Percentiles rank a stretch among this genome's conserved stretches.
Conservation (phyloP, 2,888 invertebrate species). For the Leucania comma region DNA sequence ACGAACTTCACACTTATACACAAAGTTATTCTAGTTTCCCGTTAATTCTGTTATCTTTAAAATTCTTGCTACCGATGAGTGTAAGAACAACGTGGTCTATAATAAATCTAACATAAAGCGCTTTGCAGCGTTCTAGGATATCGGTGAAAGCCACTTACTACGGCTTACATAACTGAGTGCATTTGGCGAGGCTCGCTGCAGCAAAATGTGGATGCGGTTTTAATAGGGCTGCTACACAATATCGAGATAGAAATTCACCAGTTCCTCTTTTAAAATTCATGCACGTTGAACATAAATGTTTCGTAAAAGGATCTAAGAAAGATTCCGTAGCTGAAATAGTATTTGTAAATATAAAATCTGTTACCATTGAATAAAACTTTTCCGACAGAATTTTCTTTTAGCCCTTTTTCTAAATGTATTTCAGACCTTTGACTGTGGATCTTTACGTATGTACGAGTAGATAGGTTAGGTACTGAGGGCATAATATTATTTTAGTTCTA, state of each 20-base stretch:
- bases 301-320: constrained; percentile 10
- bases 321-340: constrained; percentile 2
- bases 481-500: neutral
- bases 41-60: constrained; percentile 9
- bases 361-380: constrained; percentile 26
- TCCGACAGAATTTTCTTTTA: constrained; percentile 9
- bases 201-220: constrained; percentile 59
- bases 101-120: constrained; percentile 59
- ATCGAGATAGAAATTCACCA: constrained; percentile 1
- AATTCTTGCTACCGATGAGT: neutral
- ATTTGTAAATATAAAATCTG: constrained; percentile 23
- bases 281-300: constrained; percentile 33
- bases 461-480: neutral
- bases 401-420: constrained; percentile 13
- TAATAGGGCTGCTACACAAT: constrained; percentile 56
- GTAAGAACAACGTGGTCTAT: constrained; percentile 31
- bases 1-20: neutral
- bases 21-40: neutral
- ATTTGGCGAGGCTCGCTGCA: constrained; percentile 61
- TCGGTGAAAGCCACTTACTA: constrained; percentile 62
- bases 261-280: constrained; percentile 32
- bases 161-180: constrained; percentile 65
- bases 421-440: constrained; percentile 2
- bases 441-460: constrained; percentile 1
- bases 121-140: constrained; percentile 54